These are phyloP conservation scores for Abramis brama DNA, from an alignment of 2,113 vertebrate species.

Conservation along the genomic window DNA sequence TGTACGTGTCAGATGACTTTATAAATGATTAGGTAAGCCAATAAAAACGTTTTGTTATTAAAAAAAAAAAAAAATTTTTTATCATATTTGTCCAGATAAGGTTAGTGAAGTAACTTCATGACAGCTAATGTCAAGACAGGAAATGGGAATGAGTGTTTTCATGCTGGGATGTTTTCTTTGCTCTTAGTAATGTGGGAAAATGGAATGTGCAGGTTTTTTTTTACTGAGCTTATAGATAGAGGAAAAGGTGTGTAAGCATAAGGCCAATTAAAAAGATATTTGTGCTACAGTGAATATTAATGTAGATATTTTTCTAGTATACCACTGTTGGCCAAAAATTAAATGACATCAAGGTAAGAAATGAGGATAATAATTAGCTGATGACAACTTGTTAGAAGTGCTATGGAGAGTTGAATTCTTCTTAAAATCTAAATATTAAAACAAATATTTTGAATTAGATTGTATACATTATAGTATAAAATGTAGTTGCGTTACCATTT, in stretches of 20 bases:
- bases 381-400: neutral
- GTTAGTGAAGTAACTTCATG: neutral
- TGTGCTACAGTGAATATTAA: neutral
- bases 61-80: neutral
- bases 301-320: neutral
- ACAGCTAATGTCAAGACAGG: neutral
- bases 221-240: neutral
- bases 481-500: neutral
- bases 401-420: too few relatives aligned
- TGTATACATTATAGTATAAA: neutral
- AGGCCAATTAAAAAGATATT: neutral
- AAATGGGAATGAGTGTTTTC: neutral
- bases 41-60: slow-evolving; percentile 79
- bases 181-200: neutral
- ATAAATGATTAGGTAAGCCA: slow-evolving; percentile 82
- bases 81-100: neutral
- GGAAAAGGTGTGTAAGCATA: neutral
- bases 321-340: neutral
- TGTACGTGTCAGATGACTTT: slow-evolving; percentile 81
- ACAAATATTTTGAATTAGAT: neutral
- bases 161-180: neutral
- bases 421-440: too few relatives aligned
- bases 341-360: neutral
- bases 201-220: neutral
- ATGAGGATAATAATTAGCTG: neutral